Evolutionary conservation across 1,140 invertebrate species (phyloP).

Genomic region (Drosophila burlai): DNA sequence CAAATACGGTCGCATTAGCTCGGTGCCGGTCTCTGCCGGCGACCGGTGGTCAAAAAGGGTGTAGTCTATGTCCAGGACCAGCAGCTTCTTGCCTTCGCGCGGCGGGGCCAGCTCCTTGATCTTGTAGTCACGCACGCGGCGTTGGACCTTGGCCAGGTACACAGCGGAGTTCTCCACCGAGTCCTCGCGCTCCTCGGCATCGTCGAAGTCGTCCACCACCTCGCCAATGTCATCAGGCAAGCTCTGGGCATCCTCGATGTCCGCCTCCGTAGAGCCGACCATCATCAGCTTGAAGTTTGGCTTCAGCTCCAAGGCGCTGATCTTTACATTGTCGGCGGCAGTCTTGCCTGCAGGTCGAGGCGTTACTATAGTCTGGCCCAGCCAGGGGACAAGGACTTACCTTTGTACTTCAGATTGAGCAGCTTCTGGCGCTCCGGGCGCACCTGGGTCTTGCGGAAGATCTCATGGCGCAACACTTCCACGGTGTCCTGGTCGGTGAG

Average conservation of each 20-base stretch:
- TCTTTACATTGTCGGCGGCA: constrained; percentile 90
- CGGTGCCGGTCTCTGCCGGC: constrained; percentile 93
- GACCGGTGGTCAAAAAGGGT: constrained; percentile 98
- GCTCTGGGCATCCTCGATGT: constrained; percentile 92
- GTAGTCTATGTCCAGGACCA: constrained; percentile 99
- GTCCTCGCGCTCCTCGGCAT: constrained; percentile 95
- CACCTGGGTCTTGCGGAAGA: constrained; percentile 81
- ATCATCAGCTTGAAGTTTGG: constrained; percentile 98
- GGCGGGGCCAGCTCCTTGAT: constrained; percentile 93
- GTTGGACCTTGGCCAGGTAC: constrained; percentile 92
- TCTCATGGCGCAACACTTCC: constrained; percentile 89
- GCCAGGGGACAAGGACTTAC: constrained; percentile 85
- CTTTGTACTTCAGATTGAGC: constrained; percentile 96
- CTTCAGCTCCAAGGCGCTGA: constrained; percentile 91
- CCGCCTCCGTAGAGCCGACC: constrained; percentile 97
- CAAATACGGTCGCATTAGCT: constrained; percentile 97
- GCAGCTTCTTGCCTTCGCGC: constrained; percentile 93
- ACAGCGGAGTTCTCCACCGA: constrained; percentile 85
- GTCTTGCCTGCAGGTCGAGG: constrained; percentile 89
- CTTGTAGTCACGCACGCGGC: constrained; percentile 94
- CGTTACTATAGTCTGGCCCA: background rate
- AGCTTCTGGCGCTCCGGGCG: constrained; percentile 96
- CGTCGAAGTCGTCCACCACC: constrained; percentile 94
- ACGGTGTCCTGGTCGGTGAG: constrained; percentile 91
- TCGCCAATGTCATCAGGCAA: constrained; percentile 93